phyloP scores from a whole-genome alignment of 92 coral and sea anemone species.

The Metridium senile region DNA sequence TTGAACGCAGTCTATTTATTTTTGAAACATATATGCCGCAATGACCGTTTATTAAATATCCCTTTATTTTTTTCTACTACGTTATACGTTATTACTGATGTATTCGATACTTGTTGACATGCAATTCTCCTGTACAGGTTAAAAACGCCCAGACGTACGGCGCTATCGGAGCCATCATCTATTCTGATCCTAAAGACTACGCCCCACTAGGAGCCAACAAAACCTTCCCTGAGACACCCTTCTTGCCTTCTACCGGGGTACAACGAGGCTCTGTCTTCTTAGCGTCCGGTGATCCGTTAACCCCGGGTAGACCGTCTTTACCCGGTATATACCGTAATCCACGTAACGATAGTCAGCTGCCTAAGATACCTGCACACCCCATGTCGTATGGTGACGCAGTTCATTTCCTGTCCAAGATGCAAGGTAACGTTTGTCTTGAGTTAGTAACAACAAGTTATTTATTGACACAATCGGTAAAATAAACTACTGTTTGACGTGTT shows the following conservation, averaged over 20 bases:
- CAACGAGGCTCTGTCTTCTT: slow-evolving; percentile 84
- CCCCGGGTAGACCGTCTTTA: slow-evolving; percentile 83
- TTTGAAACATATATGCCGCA: too few species aligned
- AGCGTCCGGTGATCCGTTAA: slow-evolving; percentile 87
- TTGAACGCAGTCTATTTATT: too few species aligned
- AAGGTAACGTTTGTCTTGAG: slow-evolving; percentile 19
- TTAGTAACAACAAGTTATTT: neutral
- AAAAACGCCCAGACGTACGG: slow-evolving; percentile 73
- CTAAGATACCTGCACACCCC: slow-evolving; percentile 93
- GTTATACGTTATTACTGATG: too few species aligned
- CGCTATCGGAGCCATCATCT: slow-evolving; percentile 83
- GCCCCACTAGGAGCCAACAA: slow-evolving; percentile 63
- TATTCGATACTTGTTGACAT: too few species aligned
- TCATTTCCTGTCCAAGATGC: slow-evolving; percentile 61
- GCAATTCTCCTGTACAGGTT: slow-evolving; percentile 46
- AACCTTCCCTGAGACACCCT: slow-evolving; percentile 76
- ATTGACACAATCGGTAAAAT: too few species aligned
- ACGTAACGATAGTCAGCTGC: slow-evolving; percentile 60
- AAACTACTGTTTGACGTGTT: too few species aligned
- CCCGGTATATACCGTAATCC: slow-evolving; percentile 73
- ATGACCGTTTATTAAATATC: too few species aligned
- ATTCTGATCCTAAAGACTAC: slow-evolving; percentile 86
- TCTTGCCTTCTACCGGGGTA: slow-evolving; percentile 84
- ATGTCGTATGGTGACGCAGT: slow-evolving; percentile 91
- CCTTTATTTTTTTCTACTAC: too few species aligned